Conservation (phyloP, 2,797 vertebrate species). For the Coregonus sp. region DNA sequence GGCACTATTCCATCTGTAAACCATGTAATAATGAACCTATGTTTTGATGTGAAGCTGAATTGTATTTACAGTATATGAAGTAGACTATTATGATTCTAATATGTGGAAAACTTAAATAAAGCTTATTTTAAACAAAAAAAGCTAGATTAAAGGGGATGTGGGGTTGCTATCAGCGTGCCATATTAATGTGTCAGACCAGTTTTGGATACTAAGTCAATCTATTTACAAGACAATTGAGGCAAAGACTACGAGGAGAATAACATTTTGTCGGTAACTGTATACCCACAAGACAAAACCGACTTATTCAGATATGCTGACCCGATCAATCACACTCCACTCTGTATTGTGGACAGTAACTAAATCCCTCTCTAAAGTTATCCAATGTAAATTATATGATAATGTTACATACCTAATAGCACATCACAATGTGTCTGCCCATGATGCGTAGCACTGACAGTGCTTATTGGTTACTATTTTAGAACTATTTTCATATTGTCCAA, state of each 20-base stretch:
- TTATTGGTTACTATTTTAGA: not conserved
- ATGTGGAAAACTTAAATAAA: no score
- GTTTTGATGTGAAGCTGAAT: no score
- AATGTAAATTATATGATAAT: not conserved
- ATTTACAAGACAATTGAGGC: not conserved
- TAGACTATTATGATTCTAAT: no score
- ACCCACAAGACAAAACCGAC: not conserved
- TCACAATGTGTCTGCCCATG: not conserved
- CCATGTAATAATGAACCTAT: no score
- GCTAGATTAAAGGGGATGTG: no score
- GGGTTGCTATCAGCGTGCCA: no score
- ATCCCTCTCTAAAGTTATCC: conserved; percentile 7
- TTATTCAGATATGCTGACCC: not conserved
- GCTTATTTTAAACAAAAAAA: no score
- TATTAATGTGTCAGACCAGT: not conserved
- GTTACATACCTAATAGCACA: conserved; percentile 8
- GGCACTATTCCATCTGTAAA: no score
- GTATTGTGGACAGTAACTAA: not conserved
- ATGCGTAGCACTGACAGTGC: not conserved
- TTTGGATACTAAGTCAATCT: not conserved
- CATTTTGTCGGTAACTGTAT: not conserved
- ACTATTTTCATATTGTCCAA: not conserved
- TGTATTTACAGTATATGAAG: no score
- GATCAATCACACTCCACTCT: not conserved
- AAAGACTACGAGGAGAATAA: not conserved